Evolutionary conservation across 2,797 vertebrate species (phyloP).

Genomic region (Anisognathus igniventris): DNA sequence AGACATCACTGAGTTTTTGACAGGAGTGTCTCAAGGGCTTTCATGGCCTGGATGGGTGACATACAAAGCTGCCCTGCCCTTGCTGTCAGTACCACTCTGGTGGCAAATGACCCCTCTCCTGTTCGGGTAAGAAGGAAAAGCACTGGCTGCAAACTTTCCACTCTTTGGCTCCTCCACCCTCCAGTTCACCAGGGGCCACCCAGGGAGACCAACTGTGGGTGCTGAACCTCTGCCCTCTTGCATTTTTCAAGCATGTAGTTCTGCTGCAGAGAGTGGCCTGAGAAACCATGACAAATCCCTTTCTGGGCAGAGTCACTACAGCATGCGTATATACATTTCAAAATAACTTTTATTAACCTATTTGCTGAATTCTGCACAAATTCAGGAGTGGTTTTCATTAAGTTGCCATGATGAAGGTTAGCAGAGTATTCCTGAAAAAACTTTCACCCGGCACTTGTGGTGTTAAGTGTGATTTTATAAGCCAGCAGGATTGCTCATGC

Average conservation of each 20-base stretch:
- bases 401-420: neutral
- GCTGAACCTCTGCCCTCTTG: neutral
- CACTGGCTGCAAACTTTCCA: neutral
- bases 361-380: neutral
- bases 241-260: neutral
- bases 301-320: neutral
- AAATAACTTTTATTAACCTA: neutral
- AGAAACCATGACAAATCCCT: neutral
- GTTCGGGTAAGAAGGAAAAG: neutral
- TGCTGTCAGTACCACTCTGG: neutral
- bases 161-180: neutral
- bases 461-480: slow-evolving; percentile 12
- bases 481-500: neutral
- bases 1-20: neutral
- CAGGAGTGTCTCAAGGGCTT: neutral
- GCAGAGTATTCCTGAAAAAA: neutral
- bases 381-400: neutral
- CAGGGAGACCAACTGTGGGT: accelerated
- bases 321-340: neutral
- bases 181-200: neutral
- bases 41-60: neutral
- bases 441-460: neutral
- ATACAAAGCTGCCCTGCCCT: neutral
- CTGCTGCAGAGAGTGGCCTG: neutral
- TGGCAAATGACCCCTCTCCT: neutral